Base-by-base conservation (phyloP, 1,140 invertebrate genomes). In the Capitella teleta region DNA sequence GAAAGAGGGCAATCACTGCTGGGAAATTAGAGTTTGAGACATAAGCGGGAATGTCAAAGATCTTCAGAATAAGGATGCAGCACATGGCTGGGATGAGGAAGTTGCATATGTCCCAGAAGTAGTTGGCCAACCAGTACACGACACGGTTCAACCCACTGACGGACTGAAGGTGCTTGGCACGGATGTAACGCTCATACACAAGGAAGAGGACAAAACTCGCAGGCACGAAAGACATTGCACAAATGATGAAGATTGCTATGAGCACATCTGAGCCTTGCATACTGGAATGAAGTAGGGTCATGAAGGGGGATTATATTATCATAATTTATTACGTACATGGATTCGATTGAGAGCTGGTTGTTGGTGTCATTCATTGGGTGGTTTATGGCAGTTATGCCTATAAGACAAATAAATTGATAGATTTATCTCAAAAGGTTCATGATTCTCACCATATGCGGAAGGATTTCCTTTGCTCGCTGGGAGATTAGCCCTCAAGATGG, bases 171-270 rank as follows among this genome's bases (percentile, higher is more conserved):
- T 83, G 82, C 59, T 83, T 83, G 19, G 77, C 76, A 58, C 78
- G 76, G 52, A 70, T 74, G 0, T 71, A 65, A 40, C 77, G 60
- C 58, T 83, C 81, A 58, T 82, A 78, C 43, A 83, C 78, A 2
- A 82, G 78, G 58, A 85, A 86, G 0, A 87, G 64, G 1, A 85
- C 76, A 57, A 84, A 82, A 54, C 84, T 83, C 0, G 84, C 78
- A 1, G 82, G 81, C 1, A 87, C 79, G 55, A 87, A 80, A 25
- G 78, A 77, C 63, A 81, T 66, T 5, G 79, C 79, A 62, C 80
- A 80, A 45, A 80, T 78, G 4, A 81, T 72, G 54, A 78, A 79
- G 34, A 82, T 75, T 0, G 78, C 77, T 53, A 76, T 64, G 10
- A 73, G 60, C 58, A 68, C 72, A 56, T 75, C 74, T 21, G 73